phyloP scores from a whole-genome alignment of 2,797 vertebrate species.

The Poliocrania exsul region DNA sequence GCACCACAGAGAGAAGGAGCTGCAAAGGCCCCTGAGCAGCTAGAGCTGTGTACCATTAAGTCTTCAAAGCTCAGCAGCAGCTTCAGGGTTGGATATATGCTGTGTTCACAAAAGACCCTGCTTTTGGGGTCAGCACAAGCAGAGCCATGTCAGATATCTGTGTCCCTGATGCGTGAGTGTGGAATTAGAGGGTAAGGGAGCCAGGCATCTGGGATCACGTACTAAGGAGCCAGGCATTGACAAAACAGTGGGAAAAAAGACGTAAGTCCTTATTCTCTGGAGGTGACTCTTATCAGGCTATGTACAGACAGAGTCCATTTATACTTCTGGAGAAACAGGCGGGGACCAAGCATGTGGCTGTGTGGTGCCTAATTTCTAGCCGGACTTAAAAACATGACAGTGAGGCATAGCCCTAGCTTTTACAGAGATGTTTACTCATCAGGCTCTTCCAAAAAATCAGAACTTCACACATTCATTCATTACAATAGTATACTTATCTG shows the following conservation, averaged over 20 bases:
- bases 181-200: not conserved
- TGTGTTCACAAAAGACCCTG: not conserved
- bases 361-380: not conserved
- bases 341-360: not conserved
- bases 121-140: not conserved
- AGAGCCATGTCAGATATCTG: not conserved
- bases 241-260: not conserved
- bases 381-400: not conserved
- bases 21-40: not conserved
- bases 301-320: not conserved
- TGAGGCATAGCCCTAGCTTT: not conserved
- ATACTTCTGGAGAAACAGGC: not conserved
- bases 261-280: not conserved
- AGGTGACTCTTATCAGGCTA: not conserved
- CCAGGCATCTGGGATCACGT: not conserved
- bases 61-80: not conserved
- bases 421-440: not conserved
- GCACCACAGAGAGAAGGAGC: not conserved
- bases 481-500: not conserved
- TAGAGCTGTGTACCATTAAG: not conserved
- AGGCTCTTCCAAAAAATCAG: not conserved
- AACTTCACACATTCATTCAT: not conserved
- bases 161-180: not conserved
- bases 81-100: not conserved
- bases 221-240: not conserved